A percentile compares a stretch with the other conserved stretches of the same genome.
Evolutionary conservation across 2,797 vertebrate genomes (phyloP).

Genomic region (Ammospiza maritima): DNA sequence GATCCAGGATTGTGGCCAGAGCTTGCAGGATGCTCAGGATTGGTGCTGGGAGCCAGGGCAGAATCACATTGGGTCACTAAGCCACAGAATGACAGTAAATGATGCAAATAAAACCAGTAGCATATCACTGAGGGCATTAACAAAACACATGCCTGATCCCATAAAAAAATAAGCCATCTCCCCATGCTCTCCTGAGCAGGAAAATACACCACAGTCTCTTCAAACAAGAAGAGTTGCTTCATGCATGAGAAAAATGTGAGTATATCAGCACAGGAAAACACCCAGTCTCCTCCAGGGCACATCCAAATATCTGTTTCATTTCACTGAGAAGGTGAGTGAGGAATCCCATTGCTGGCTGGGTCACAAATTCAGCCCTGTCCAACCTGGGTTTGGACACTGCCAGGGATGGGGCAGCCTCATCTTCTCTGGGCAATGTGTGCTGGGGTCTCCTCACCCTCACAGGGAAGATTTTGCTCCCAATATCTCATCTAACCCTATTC

Average conservation of each 20-base stretch:
- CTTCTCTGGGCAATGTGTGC: not conserved
- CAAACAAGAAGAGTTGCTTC: slow-evolving; percentile 42
- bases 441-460: not conserved
- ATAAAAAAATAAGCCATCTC: slow-evolving; percentile 37
- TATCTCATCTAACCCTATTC: not conserved
- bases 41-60: not conserved
- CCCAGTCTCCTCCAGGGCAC: not conserved
- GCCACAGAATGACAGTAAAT: slow-evolving; percentile 2
- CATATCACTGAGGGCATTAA: not conserved
- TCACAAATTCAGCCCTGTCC: not conserved
- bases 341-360: not conserved
- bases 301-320: not conserved
- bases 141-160: slow-evolving; percentile 39
- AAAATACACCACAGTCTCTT: not conserved
- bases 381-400: not conserved
- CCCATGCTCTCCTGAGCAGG: slow-evolving; percentile 32
- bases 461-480: not conserved
- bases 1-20: not conserved
- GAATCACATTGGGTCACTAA: slow-evolving; percentile 4
- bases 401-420: not conserved
- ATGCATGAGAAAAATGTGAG: slow-evolving; percentile 12
- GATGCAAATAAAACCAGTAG: slow-evolving; percentile 6
- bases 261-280: not conserved
- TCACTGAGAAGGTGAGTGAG: not conserved
- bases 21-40: not conserved